phyloP scores from a whole-genome alignment of 1,140 invertebrate species.

The Triops longicaudatus region DNA sequence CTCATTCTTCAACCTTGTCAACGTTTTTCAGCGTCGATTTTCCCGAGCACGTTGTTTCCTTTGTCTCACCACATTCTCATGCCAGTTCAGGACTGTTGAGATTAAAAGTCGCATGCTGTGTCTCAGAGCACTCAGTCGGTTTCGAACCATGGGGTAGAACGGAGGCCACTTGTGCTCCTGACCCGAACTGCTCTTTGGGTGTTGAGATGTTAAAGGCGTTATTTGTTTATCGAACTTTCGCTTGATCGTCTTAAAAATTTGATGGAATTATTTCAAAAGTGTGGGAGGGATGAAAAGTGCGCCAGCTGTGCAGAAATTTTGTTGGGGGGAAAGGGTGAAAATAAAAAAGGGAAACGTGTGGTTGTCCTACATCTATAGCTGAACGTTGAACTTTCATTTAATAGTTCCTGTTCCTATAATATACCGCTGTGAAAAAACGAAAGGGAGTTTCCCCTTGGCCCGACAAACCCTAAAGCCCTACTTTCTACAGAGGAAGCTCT shows the following conservation, averaged over 20 bases:
- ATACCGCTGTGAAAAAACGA: neutral
- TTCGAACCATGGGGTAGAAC: too few relatives aligned
- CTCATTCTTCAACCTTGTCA: neutral
- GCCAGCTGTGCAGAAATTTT: neutral
- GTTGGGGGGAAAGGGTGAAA: neutral
- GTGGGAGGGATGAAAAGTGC: neutral
- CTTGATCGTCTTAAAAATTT: neutral
- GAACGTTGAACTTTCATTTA: constrained; percentile 15
- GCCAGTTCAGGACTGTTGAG: neutral
- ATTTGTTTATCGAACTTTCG: neutral
- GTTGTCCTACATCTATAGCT: constrained; percentile 6
- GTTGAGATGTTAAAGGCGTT: too few relatives aligned
- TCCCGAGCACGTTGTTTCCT: neutral
- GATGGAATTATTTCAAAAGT: neutral
- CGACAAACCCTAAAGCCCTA: neutral
- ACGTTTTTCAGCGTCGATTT: neutral
- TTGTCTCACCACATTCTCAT: neutral
- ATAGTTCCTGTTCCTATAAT: constrained; percentile 1
- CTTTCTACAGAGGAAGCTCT: neutral
- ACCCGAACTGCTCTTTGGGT: too few relatives aligned
- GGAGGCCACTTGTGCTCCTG: too few relatives aligned
- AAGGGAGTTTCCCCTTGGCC: neutral
- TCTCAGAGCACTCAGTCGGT: too few relatives aligned
- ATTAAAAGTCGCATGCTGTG: too few relatives aligned
- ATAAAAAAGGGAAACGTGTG: neutral